Conservation (phyloP, 2,888 invertebrate species). For the Carpatolechia fugitivella region DNA sequence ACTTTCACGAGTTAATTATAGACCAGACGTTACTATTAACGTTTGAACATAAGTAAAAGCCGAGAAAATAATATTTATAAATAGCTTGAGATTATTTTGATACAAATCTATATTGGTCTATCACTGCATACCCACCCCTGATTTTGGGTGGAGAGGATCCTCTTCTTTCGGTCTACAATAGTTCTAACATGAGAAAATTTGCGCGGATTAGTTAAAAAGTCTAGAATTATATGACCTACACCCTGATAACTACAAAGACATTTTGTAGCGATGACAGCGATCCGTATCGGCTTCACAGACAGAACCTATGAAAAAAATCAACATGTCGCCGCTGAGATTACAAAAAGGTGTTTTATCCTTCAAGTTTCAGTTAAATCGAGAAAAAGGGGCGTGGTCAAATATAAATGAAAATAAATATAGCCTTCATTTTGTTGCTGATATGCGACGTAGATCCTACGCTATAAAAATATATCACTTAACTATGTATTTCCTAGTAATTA, state of each 20-base stretch:
- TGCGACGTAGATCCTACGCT: not conserved
- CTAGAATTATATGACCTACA: constrained; percentile 77
- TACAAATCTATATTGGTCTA: constrained; percentile 75
- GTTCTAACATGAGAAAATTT: constrained; percentile 65
- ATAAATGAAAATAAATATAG: constrained; percentile 54
- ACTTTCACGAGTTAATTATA: constrained; percentile 77
- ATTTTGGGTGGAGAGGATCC: constrained; percentile 70
- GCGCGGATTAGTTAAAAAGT: constrained; percentile 67
- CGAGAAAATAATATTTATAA: constrained; percentile 80
- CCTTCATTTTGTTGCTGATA: constrained; percentile 22
- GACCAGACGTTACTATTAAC: constrained; percentile 78
- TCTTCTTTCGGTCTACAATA: constrained; percentile 65
- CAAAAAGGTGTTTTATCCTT: constrained; percentile 66
- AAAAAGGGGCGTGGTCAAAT: constrained; percentile 53
- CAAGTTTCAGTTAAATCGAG: constrained; percentile 56
- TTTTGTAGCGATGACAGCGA: constrained; percentile 78
- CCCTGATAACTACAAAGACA: constrained; percentile 79
- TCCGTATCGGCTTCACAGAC: constrained; percentile 78
- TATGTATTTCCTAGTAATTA: not conserved
- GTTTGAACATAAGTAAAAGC: constrained; percentile 79
- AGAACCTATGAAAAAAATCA: constrained; percentile 78
- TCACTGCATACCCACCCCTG: constrained; percentile 78
- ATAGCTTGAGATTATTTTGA: constrained; percentile 79
- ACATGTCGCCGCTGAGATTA: constrained; percentile 74
- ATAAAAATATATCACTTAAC: not conserved